These are phyloP conservation scores for Cephus cinctus DNA, from an alignment of 1,140 invertebrate genomes.

Conservation along the genomic window DNA sequence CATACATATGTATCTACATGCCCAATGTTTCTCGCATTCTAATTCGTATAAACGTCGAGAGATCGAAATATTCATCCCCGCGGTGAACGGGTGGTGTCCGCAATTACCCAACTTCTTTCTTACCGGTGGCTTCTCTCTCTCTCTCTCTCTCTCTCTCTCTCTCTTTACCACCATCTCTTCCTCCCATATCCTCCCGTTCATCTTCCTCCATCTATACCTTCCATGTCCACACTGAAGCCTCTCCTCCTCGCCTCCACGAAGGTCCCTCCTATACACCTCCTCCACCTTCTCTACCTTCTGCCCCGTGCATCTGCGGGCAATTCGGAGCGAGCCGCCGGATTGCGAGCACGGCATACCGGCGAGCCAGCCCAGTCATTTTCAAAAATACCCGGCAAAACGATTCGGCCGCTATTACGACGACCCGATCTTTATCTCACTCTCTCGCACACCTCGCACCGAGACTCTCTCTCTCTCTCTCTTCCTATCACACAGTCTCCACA, in stretches of 20 bases:
- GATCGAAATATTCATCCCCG: slow-evolving; percentile 41
- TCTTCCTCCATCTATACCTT: slow-evolving; percentile 22
- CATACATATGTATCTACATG: no score
- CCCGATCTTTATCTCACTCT: neutral
- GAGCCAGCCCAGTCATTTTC: slow-evolving; percentile 38
- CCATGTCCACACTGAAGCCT: no score
- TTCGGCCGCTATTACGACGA: slow-evolving; percentile 31
- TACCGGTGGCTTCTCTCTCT: slow-evolving; percentile 21
- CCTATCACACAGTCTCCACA: neutral
- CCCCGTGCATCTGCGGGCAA: slow-evolving; percentile 31
- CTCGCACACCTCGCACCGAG: neutral
- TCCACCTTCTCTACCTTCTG: slow-evolving; percentile 14
- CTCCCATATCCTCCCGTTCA: neutral
- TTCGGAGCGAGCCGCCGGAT: slow-evolving; percentile 31
- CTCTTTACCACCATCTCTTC: slow-evolving; percentile 3
- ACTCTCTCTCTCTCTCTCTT: neutral
- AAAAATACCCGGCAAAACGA: slow-evolving; percentile 40
- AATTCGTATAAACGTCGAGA: slow-evolving; percentile 30
- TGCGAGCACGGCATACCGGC: slow-evolving; percentile 11
- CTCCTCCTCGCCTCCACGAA: slow-evolving; percentile 4
- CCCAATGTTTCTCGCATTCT: no score
- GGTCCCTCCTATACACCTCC: slow-evolving; percentile 1
- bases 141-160: slow-evolving; percentile 12
- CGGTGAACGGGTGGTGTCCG: slow-evolving; percentile 32
- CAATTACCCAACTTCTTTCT: slow-evolving; percentile 29